Evolutionary conservation across 2,797 vertebrate genomes (phyloP).

Genomic region (Myotis daubentonii): DNA sequence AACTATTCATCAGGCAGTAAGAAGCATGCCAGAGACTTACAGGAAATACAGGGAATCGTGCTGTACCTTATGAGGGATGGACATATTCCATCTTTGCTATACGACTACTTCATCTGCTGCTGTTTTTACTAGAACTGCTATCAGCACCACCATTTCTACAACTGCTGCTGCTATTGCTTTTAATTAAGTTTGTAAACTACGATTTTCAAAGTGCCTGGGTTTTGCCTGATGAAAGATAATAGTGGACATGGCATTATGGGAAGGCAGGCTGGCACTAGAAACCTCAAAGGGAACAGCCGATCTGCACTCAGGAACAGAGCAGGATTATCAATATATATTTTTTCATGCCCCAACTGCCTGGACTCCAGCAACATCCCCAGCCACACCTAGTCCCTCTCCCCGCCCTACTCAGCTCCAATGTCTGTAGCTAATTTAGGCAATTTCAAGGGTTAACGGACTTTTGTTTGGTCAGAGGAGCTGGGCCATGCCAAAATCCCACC

Average conservation of each 20-base stretch:
- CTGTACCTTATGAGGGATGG: neutral
- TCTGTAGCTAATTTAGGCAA: neutral
- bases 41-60: conserved; percentile 53
- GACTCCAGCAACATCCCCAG: neutral
- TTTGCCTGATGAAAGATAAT: conserved; percentile 8
- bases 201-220: conserved; percentile 1
- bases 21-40: conserved; percentile 39
- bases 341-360: neutral
- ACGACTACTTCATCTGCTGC: neutral
- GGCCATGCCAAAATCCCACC: neutral
- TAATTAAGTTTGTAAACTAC: neutral
- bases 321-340: neutral
- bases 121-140: neutral
- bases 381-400: conserved; percentile 30
- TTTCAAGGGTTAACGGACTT: conserved; percentile 20
- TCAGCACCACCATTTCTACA: neutral
- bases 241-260: neutral
- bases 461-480: conserved; percentile 7
- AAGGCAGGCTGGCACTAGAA: neutral
- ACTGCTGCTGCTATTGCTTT: neutral
- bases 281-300: neutral
- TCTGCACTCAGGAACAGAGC: neutral
- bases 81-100: neutral
- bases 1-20: conserved; percentile 57
- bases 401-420: neutral